These are phyloP conservation scores for Leucoma salicis DNA, from an alignment of 2,888 invertebrate species.

Conservation along the genomic window DNA sequence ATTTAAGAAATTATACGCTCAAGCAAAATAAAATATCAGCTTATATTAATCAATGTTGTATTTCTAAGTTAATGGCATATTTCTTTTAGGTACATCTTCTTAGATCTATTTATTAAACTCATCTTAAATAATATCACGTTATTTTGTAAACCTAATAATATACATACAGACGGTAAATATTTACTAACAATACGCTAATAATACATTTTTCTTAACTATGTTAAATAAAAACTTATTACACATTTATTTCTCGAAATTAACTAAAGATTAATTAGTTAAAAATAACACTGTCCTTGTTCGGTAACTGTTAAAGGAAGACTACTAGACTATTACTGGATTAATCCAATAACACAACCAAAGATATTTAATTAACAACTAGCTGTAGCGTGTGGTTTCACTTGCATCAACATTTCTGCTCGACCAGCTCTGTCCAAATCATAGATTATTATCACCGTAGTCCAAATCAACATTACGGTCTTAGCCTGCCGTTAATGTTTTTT, in stretches of 20 bases:
- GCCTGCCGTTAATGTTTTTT: too few relatives aligned
- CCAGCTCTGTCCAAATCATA: too few relatives aligned
- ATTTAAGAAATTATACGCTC: too few relatives aligned
- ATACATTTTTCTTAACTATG: conserved; percentile 5
- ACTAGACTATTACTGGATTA: too few relatives aligned
- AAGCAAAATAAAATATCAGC: not conserved
- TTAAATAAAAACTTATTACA: not conserved
- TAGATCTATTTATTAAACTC: conserved; percentile 38
- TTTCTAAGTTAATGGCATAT: conserved; percentile 58
- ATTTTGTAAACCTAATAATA: conserved; percentile 31
- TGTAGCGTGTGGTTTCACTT: too few relatives aligned
- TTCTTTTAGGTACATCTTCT: conserved; percentile 57
- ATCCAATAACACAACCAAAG: too few relatives aligned
- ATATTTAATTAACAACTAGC: too few relatives aligned
- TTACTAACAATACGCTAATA: conserved; percentile 5
- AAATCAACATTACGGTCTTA: too few relatives aligned
- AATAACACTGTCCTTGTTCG: conserved; percentile 39
- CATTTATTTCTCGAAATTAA: not conserved
- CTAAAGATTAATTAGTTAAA: conserved; percentile 12
- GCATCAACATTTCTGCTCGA: too few relatives aligned
- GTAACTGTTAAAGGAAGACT: conserved; percentile 69
- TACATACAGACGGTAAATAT: conserved; percentile 34
- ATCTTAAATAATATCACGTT: conserved; percentile 68
- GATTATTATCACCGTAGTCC: too few relatives aligned
- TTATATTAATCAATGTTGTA: conserved; percentile 25